Percentiles rank a stretch among this genome's conserved stretches.
phyloP scores from a whole-genome alignment of 2,797 vertebrate genomes.

The Lacerta viridis region DNA sequence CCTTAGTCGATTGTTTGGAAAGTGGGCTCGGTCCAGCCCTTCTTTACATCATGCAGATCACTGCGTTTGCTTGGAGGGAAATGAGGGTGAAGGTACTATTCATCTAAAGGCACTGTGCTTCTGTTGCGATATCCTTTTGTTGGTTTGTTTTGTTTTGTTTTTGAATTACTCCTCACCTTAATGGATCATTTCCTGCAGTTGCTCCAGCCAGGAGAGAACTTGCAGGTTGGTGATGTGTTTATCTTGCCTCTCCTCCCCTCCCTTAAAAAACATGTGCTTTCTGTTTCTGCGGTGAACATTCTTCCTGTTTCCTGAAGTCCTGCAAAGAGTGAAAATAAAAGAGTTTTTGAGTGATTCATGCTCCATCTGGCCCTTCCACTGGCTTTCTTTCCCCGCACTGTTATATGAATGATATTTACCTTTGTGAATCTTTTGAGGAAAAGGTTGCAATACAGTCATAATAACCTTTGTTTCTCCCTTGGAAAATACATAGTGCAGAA shows the following conservation, averaged over 20 bases:
- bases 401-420: background rate
- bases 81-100: background rate
- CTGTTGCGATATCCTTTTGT: background rate
- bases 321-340: conserved; percentile 26
- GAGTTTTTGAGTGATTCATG: background rate
- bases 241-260: background rate
- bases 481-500: too few species aligned
- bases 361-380: background rate
- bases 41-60: background rate
- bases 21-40: background rate
- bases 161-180: background rate
- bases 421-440: background rate
- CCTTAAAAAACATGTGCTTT: background rate
- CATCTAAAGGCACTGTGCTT: background rate
- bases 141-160: background rate
- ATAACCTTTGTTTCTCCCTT: too few species aligned
- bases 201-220: background rate
- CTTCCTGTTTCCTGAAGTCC: background rate
- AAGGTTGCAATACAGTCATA: background rate
- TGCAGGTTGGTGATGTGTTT: background rate
- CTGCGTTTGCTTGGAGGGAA: background rate
- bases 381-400: background rate
- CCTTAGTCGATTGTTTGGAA: background rate
- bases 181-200: background rate
- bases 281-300: background rate